Base-by-base conservation (phyloP, 2,113 vertebrate species). In the Forbesichthys papilliferus region DNA sequence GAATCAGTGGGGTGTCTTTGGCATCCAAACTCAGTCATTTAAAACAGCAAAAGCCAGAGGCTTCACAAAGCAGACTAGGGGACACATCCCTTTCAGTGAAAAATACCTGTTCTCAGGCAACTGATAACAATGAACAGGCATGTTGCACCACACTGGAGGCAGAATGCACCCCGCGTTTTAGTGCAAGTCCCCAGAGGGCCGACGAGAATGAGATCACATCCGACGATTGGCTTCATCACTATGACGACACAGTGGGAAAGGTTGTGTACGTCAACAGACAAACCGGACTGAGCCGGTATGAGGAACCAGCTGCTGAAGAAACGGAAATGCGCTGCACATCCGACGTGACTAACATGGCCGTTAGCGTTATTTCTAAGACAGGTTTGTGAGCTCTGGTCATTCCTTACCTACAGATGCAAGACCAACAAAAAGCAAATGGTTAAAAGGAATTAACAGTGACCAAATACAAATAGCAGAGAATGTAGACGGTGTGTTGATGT, bases 221-320 rank as follows among this genome's bases (percentile, higher is more conserved):
- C 0, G 69, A 71, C 0, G 84, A 93, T 64, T 98, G 96, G 96
- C 69, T 95, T 49, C 91, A 92, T 66, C 94, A 93, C 83, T 98
- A 95, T 59, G 95, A 98, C 61, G 55, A 80, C 34, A 86, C 84
- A 0, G 79, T 89, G 20, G 97, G 96, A 67, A 96, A 75, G 87
- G 93, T 74, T 0, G 91, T 95, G 60, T 98, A 95, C 36, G 80
- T 99, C 80, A 99, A 99, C 88, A 94, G 68, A 84, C 69, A 86
- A 54, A 98, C 96, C 0, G 97, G 97, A 33, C 92, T 98, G 42
- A 99, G 98, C 88, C 94, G 89, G 57, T 99, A 97, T 0, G 18
- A 74, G 12, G 82, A 89, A 53, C 95, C 94, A 4, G 51, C 86
- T 3, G 27, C 75, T 54, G 80, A 87, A 59, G 93, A 93, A n/a